Conservation (phyloP, 2,797 vertebrate genomes). For the Macroramphosus scolopax region DNA sequence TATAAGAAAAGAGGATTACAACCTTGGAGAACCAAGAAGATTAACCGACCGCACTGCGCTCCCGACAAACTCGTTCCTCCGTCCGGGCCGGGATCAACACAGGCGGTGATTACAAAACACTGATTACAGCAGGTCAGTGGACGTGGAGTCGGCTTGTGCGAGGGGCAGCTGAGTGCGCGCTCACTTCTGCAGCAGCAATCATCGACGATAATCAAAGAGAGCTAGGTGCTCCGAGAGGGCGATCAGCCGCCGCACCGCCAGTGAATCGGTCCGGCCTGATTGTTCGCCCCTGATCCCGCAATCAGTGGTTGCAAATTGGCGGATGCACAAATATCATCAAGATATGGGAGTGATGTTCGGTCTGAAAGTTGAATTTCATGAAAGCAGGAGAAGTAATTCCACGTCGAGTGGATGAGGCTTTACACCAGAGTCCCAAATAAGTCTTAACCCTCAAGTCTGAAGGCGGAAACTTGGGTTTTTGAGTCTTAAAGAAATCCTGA, state of each 20-base stretch:
- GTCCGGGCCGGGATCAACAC: neutral
- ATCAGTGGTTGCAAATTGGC: conserved; percentile 58
- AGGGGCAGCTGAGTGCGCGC: conserved; percentile 7
- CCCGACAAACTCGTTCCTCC: conserved; percentile 38
- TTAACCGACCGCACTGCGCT: conserved; percentile 52
- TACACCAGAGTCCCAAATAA: no score
- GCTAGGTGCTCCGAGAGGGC: conserved; percentile 55
- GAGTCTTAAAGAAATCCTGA: no score
- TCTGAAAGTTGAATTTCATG: no score
- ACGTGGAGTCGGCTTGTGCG: neutral
- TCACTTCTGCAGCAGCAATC: conserved; percentile 49
- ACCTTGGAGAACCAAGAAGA: conserved; percentile 54
- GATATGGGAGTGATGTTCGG: conserved; percentile 14
- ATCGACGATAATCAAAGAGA: conserved; percentile 54
- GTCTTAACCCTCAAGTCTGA: no score
- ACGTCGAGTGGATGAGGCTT: neutral
- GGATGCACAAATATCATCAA: conserved; percentile 30
- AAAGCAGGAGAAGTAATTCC: neutral
- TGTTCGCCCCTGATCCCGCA: conserved; percentile 35
- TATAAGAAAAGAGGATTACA: conserved; percentile 69
- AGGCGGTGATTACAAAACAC: no score
- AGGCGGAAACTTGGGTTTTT: no score
- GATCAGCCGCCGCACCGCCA: conserved; percentile 10
- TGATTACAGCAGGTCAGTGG: neutral
- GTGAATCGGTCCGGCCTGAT: no score